Base-by-base conservation (phyloP, 2,888 invertebrate species). In the Ectropis crepuscularia region DNA sequence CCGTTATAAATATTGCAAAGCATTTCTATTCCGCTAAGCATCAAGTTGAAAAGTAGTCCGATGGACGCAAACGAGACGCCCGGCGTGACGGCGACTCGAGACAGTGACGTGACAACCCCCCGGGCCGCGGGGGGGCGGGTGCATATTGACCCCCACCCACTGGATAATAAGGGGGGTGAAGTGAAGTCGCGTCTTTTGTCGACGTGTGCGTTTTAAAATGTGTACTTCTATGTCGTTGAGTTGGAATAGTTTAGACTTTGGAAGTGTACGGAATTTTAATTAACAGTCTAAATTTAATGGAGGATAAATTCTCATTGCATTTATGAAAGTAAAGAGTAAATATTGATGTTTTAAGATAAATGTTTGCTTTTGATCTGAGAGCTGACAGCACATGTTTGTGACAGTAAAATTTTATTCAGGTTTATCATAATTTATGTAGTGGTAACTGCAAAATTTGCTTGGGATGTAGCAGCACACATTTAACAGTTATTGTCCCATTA, bases 91-190 rank as follows among this genome's bases (percentile, higher is more conserved):
- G 64, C 60, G 57, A 57, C 48, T 60, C 64, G 85, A 88, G 91
- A 91, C 90, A 91, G 89, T 92, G 92, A 92, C 90, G 91, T 90
- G 91, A 92, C 90, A 75, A 66, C 74, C 77, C 71, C 66, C 77
- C 43, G 6, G 9, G 12, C 61, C 58, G 65, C 61, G 70, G 58
- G 72, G 70, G 73, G 57, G 65, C 75, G 79, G 82, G 81, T 78
- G 81, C 82, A 82, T 82, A 82, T 81, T 86, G 86, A 85, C 86
- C 85, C 86, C 87, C 85, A 78, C 74, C 71, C 60, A 41, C 69
- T 69, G 85, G 87, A 86, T 89, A 89, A 90, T 89, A 89, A 90
- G 89, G 88, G 87, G 86, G 88, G 74, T 80, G 83, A 80, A 83
- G 83, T 80, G 81, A 63, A 81, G 81, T 85, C 85, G 84, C 78